phyloP scores from a whole-genome alignment of 2,888 invertebrate genomes.

The Acrocyrtus sp. region DNA sequence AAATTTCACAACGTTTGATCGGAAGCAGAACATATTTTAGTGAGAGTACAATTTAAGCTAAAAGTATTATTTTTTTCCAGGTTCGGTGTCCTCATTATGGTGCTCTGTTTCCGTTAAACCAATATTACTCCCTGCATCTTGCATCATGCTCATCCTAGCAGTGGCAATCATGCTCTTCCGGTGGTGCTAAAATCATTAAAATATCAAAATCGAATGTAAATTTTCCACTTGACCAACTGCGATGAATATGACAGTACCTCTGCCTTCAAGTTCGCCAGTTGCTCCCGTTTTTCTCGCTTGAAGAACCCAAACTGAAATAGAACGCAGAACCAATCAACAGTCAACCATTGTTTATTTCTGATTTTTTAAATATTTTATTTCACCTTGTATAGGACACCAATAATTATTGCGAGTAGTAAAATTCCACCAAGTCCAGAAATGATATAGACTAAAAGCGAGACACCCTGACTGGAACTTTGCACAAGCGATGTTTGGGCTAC shows the following conservation, averaged over 20 bases:
- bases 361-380: neutral
- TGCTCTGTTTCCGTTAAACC: constrained; percentile 24
- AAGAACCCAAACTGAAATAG: constrained; percentile 40
- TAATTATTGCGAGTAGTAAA: constrained; percentile 18
- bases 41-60: neutral
- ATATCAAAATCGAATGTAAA: neutral
- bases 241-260: constrained; percentile 8
- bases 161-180: constrained; percentile 30
- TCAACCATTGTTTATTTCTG: neutral
- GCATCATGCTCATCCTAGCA: constrained; percentile 14
- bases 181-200: constrained; percentile 6
- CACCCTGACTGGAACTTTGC: neutral
- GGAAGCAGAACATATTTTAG: neutral
- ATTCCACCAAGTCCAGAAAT: constrained; percentile 18
- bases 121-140: neutral
- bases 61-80: neutral
- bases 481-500: constrained; percentile 4
- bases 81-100: constrained; percentile 2
- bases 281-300: constrained; percentile 29
- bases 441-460: constrained; percentile 22
- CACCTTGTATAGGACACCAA: constrained; percentile 27
- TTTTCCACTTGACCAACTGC: too few relatives aligned
- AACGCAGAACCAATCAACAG: neutral
- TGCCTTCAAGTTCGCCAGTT: constrained; percentile 35
- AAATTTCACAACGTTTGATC: neutral